Evolutionary conservation across 2,113 vertebrate species (phyloP), one percentile per base, ranked within the genome.

Genomic region (Rhineura floridana): DNA sequence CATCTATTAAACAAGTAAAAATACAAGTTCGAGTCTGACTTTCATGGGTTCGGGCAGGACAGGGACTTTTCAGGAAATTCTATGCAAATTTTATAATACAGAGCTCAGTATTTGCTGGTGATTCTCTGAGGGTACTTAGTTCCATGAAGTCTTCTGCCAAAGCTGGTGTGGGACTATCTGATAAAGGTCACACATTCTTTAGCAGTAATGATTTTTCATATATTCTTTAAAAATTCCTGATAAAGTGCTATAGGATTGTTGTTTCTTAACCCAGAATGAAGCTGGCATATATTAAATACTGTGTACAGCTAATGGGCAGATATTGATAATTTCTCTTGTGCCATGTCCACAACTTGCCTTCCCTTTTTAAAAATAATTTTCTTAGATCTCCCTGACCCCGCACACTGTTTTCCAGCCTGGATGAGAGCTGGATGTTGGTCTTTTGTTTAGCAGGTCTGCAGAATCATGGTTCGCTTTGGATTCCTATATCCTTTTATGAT

Each of bases 101-200:
- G 72, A 4, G 3, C 48, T 21, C 36, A 36, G 13, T 0, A 8
- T 17, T 15, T 1, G 52, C 3, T 87, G 90, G 3, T 59, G 48
- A 0, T 0, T n/a, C 70, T 46, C 46, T 85, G 52, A 13, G 3
- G 0, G 0, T 21, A 48, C 77, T 83, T 36, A 50, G 3, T 67
- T 89, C 36, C 67, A 83, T 33, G 72, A 81, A 90, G 59, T 78
- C 52, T 15, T 17, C 25, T 48, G 70, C 6, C 19, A 83, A 80
- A 87, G 80, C 48, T 83, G 70, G n/a, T n/a, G n/a, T n/a, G n/a
- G 89, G 42, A 44, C 11, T 44, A 82, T 13, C 44, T 63, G n/a
- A 87, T 79, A 44, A 81, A 50, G 1, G 25, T 81, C 82, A 72
- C 50, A 21, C 30, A 73, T 21, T 91, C 25, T 59, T 65, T 85